phyloP scores from a whole-genome alignment of 2,888 invertebrate species.

The Lucinisca nassula region DNA sequence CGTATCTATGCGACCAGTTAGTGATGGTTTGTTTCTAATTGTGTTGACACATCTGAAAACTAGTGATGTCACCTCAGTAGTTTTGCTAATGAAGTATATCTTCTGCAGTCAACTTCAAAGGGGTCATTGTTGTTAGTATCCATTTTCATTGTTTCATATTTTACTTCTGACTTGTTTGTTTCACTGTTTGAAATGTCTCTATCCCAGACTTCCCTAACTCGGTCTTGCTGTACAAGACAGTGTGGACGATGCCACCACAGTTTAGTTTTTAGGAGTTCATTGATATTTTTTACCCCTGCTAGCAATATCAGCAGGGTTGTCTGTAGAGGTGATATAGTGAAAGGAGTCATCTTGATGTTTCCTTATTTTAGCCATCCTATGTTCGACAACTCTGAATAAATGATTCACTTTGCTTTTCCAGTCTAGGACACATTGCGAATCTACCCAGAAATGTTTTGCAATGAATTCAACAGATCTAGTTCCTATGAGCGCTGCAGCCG shows the following conservation, averaged over 20 bases:
- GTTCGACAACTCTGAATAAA: not conserved
- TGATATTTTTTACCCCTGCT: not conserved
- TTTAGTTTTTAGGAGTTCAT: not conserved
- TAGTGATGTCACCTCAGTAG: not conserved
- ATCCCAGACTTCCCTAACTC: not conserved
- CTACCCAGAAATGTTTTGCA: slow-evolving; percentile 5
- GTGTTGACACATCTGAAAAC: not conserved
- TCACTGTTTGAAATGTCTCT: not conserved
- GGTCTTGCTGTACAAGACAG: not conserved
- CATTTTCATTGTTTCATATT: not conserved
- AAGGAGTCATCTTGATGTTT: not conserved
- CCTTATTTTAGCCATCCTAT: not conserved
- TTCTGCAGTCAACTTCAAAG: not conserved
- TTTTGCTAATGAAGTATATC: not conserved
- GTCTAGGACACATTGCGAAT: not conserved
- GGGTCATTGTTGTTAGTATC: not conserved
- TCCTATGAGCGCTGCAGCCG: not conserved
- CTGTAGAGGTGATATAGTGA: not conserved
- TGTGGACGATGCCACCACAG: not conserved
- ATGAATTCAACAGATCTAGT: not conserved
- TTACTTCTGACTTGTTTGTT: not conserved
- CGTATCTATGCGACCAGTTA: not conserved
- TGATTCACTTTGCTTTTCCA: not conserved
- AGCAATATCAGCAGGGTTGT: not conserved
- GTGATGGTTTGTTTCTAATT: not conserved